Percentiles rank a stretch among this genome's conserved stretches.
Evolutionary conservation across 2,113 vertebrate species (phyloP).

Genomic region (Hippopotamus amphibius): DNA sequence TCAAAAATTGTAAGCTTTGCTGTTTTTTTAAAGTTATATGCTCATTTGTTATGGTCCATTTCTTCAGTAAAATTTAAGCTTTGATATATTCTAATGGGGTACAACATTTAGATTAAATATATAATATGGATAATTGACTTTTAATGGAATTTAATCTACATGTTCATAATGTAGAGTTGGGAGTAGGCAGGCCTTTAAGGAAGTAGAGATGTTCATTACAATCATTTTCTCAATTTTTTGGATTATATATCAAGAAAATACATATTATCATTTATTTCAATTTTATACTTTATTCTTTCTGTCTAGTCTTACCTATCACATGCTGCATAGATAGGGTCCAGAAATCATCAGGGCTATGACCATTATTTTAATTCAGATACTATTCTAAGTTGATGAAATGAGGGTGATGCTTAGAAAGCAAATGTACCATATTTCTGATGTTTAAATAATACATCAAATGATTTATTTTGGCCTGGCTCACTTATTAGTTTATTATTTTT

Average conservation of each 20-base stretch:
- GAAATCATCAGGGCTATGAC: neutral
- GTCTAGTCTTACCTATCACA: neutral
- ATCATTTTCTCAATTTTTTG: neutral
- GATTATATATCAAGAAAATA: slow-evolving; percentile 8
- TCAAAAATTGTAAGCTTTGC: neutral
- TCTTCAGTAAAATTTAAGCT: slow-evolving; percentile 45
- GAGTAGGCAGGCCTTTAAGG: neutral
- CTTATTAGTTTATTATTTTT: slow-evolving; percentile 40
- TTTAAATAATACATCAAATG: neutral
- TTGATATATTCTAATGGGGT: slow-evolving; percentile 35
- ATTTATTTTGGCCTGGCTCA: slow-evolving; percentile 24
- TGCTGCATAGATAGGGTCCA: neutral
- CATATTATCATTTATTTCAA: neutral
- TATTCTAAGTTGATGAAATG: neutral
- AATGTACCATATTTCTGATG: neutral
- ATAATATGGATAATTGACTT: slow-evolving; percentile 57
- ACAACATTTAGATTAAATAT: slow-evolving; percentile 59
- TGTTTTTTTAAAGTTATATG: neutral
- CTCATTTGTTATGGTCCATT: neutral
- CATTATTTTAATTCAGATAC: neutral
- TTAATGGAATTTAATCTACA: slow-evolving; percentile 51
- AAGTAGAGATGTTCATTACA: slow-evolving; percentile 40
- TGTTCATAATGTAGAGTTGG: slow-evolving; percentile 13
- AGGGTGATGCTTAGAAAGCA: neutral
- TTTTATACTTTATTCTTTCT: neutral